phyloP scores from a whole-genome alignment of 2,113 vertebrate species.

The Sylvietta virens region DNA sequence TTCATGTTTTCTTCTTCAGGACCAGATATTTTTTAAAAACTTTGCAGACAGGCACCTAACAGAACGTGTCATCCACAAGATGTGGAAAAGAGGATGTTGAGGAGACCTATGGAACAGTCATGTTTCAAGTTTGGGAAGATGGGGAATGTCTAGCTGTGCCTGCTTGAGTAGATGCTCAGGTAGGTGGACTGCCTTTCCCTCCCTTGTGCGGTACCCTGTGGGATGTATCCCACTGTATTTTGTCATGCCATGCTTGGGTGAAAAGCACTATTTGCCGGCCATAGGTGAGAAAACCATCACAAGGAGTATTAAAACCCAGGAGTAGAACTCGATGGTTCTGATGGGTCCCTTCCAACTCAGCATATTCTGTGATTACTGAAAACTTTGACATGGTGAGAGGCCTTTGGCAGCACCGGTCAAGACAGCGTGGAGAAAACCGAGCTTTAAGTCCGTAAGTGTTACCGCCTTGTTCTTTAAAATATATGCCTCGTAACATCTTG shows the following conservation, averaged over 20 bases:
- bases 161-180: neutral
- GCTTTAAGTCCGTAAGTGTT: neutral
- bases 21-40: neutral
- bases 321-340: neutral
- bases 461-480: neutral
- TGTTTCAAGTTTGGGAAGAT: neutral
- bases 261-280: neutral
- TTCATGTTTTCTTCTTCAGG: neutral
- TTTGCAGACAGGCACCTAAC: neutral
- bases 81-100: neutral
- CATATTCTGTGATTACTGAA: neutral
- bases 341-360: neutral
- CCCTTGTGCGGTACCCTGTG: neutral
- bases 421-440: neutral
- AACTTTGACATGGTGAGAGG: neutral
- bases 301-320: neutral
- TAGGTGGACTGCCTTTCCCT: neutral
- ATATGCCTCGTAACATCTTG: neutral
- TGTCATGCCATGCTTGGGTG: neutral
- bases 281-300: neutral
- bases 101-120: neutral
- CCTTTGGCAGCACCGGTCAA: neutral
- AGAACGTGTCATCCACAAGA: fast-evolving
- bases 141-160: neutral
- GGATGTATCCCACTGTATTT: neutral